Base-by-base conservation (phyloP, 2,888 invertebrate species). In the Agriopis marginaria region DNA sequence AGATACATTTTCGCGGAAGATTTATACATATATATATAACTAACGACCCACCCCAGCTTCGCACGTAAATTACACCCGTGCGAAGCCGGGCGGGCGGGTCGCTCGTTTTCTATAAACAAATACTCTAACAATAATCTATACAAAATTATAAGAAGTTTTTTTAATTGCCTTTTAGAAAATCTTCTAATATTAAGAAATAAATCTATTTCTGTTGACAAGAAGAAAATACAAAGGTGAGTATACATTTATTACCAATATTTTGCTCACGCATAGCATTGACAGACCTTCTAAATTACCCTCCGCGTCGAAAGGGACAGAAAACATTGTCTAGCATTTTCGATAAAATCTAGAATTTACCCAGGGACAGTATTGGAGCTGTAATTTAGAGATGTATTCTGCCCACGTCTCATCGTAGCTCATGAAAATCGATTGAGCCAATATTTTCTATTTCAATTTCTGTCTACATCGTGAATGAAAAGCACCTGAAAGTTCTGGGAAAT, bases 391-490 rank as follows among this genome's bases (percentile, higher is more conserved):
- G 32, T 56, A 65, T 59, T 51, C 55, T 9, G 9, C 1, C 7
- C 62, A 62, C 66, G 66, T 62, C 32, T 44, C 32, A 8, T 23
- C 55, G 49, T 55, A 40, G 42, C 23, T 66, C 32, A 49, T 23
- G 40, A 54, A 66, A 55, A 66, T 66, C 49, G 54, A 55, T 53
- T 40, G 59, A 65, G 32, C 32, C 53, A 59, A 65, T 65, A 65
- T 65, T 65, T 59, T 58, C 44, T 53, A 32, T 62, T 51, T 51
- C 65, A 53, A 59, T 59, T 45, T 59, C 59, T 59, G 32, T 64
- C 58, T 42, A 53, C 53, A 61, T n/a, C 39, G 12, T 23, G 51
- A 53, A 44, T 17, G 53, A 39, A 42, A 50, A 62, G 56, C 51
- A 74, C 32, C 32, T 32, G 32, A 70, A 67, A 23, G 49, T 49